A percentile compares a stretch with the other conserved stretches of the same genome.
Evolutionary conservation across 2,888 invertebrate species (phyloP).

Genomic region (Emmelina monodactyla): DNA sequence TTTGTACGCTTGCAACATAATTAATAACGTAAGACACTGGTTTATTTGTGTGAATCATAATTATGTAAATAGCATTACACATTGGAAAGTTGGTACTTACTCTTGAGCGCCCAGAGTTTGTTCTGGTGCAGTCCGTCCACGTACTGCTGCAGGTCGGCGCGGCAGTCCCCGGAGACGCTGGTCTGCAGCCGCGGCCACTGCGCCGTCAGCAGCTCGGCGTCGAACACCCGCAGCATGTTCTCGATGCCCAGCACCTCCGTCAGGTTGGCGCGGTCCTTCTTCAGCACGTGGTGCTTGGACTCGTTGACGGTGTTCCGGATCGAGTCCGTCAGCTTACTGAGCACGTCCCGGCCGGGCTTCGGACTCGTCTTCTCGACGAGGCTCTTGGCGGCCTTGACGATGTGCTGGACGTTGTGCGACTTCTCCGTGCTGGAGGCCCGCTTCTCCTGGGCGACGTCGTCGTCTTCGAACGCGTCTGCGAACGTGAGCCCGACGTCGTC

Average conservation of each 20-base stretch:
- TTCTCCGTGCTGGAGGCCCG: constrained; percentile 40
- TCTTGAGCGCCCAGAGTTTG: constrained; percentile 74
- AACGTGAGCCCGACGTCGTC: constrained; percentile 52
- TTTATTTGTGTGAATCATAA: constrained; percentile 1
- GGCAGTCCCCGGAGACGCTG: constrained; percentile 57
- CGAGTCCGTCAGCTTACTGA: constrained; percentile 38
- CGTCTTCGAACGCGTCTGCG: constrained; percentile 36
- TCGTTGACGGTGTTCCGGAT: constrained; percentile 44
- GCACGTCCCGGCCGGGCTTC: constrained; percentile 33
- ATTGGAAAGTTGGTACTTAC: constrained; percentile 56
- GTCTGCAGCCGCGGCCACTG: constrained; percentile 63
- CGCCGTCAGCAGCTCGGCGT: constrained; percentile 59
- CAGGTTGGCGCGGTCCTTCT: constrained; percentile 20
- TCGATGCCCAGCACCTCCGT: constrained; percentile 37
- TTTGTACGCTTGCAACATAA: background rate
- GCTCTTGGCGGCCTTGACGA: constrained; percentile 39
- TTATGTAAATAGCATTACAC: background rate
- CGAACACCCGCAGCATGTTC: constrained; percentile 63
- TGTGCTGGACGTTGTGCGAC: constrained; percentile 55
- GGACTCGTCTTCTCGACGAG: constrained; percentile 30
- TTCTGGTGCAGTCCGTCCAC: constrained; percentile 65
- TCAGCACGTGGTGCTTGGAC: constrained; percentile 28
- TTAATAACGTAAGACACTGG: background rate
- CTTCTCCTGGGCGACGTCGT: constrained; percentile 27
- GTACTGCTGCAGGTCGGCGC: constrained; percentile 66